Evolutionary conservation across 2,888 invertebrate species (phyloP).

Genomic region (Chorisops tibialis): DNA sequence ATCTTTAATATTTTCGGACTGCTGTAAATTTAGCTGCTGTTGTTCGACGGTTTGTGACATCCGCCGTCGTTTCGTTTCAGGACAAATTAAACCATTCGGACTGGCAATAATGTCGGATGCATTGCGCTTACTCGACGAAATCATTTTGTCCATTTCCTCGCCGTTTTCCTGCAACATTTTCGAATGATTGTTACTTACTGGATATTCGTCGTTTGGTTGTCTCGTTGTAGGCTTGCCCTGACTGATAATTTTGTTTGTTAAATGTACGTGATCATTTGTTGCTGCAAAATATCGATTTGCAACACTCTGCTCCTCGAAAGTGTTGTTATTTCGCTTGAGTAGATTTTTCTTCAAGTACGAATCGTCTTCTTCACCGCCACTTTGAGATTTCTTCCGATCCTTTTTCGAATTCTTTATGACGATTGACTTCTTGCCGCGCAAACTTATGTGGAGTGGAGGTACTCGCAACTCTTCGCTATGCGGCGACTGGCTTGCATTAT

Average conservation of each 20-base stretch:
- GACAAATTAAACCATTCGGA: slow-evolving; percentile 32
- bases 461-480: slow-evolving; percentile 71
- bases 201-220: slow-evolving; percentile 24
- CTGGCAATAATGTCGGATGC: slow-evolving; percentile 17
- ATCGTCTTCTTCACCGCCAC: slow-evolving; percentile 58
- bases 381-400: slow-evolving; percentile 58
- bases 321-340: slow-evolving; percentile 49
- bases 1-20: slow-evolving; percentile 29
- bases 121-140: slow-evolving; percentile 25
- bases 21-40: slow-evolving; percentile 32
- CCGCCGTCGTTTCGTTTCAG: slow-evolving; percentile 31
- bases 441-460: slow-evolving; percentile 83
- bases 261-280: slow-evolving; percentile 33
- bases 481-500: slow-evolving; percentile 30
- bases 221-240: slow-evolving; percentile 29
- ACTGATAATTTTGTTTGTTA: slow-evolving; percentile 35
- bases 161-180: slow-evolving; percentile 29
- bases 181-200: slow-evolving; percentile 20
- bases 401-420: slow-evolving; percentile 78
- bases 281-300: background rate
- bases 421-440: slow-evolving; percentile 79
- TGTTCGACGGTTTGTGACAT: slow-evolving; percentile 28
- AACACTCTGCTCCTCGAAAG: slow-evolving; percentile 44
- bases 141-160: slow-evolving; percentile 1
- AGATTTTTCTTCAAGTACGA: slow-evolving; percentile 48